These are phyloP conservation scores for Mimas tiliae DNA, from an alignment of 2,888 invertebrate species.

Conservation along the genomic window DNA sequence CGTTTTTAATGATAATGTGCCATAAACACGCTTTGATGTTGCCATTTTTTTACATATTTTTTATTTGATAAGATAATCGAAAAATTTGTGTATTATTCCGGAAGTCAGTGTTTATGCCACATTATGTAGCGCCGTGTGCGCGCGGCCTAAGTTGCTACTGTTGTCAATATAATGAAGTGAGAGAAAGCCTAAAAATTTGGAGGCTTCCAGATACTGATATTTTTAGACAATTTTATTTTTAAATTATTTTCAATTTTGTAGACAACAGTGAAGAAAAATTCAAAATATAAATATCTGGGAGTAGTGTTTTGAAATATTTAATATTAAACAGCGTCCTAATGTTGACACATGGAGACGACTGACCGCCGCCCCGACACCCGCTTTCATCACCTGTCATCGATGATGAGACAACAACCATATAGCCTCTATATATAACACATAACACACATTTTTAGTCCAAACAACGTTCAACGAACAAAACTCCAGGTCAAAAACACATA, in stretches of 20 bases:
- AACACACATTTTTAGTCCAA: slow-evolving; percentile 82
- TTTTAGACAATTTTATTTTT: background rate
- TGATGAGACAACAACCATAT: slow-evolving; percentile 74
- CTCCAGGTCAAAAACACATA: slow-evolving; percentile 80
- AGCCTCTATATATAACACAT: slow-evolving; percentile 81
- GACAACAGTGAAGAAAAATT: background rate
- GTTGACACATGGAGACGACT: slow-evolving; percentile 29
- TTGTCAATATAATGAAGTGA: slow-evolving; percentile 70
- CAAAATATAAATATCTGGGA: slow-evolving; percentile 36
- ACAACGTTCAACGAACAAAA: slow-evolving; percentile 83
- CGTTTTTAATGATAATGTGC: background rate
- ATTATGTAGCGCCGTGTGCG: slow-evolving; percentile 66
- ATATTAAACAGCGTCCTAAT: slow-evolving; percentile 37
- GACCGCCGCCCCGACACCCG: slow-evolving; percentile 60
- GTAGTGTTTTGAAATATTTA: slow-evolving; percentile 35
- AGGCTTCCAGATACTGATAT: slow-evolving; percentile 25
- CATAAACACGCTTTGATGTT: background rate
- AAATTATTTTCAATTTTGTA: background rate
- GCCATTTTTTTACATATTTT: background rate
- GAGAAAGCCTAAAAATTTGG: slow-evolving; percentile 49
- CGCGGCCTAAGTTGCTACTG: slow-evolving; percentile 72
- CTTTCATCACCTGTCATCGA: slow-evolving; percentile 55
- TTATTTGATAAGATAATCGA: background rate
- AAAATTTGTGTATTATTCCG: background rate
- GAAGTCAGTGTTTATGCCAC: slow-evolving; percentile 42